Base-by-base conservation (phyloP, 2,888 invertebrate species). In the Ochropleura plecta region DNA sequence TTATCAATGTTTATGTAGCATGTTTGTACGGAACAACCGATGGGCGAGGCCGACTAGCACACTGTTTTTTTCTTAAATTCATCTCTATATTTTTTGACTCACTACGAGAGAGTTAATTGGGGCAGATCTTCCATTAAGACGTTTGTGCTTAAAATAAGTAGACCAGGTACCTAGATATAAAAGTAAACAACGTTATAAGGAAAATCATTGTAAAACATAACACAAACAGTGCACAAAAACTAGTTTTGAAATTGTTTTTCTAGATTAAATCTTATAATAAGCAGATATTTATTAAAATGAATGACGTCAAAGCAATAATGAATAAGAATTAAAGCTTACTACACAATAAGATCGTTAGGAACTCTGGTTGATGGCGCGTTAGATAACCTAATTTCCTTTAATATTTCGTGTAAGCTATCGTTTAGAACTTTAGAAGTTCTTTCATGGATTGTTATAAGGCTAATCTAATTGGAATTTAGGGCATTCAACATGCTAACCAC, bases 391-490 rank as follows among this genome's bases (percentile, higher is more conserved):
- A 66, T 81, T 65, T 16, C n/a, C 55, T 73, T 68, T 40, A 59
- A 62, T 53, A 62, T 70, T 70, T 67, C 86, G 76, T 84, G 83
- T 76, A 16, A 64, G 66, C 65, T 70, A 82, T 78, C 82, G 78
- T 62, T 59, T 12, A 48, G 30, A 67, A 65, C 76, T 62, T 59
- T 12, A 48, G 30, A 67, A 65, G 53, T 76, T 68, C 53, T 81
- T 70, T 78, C 64, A 75, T 51, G 69, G 68, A 57, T 48, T 66
- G 62, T 69, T 49, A 57, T 14, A 67, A 70, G 49, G 59, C 63
- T 66, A 66, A 84, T 67, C 64, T 77, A 65, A 74, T 68, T n/a
- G 51, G n/a, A 42, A 72, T 82, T 77, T 74, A 62, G 74, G 60
- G 46, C 70, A 65, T 65, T 85, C 18, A 16, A 75, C 72, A 68